A percentile compares a stretch with the other conserved stretches of the same genome.
phyloP scores from a whole-genome alignment of 2,113 vertebrate species.

The Ailurus styani region DNA sequence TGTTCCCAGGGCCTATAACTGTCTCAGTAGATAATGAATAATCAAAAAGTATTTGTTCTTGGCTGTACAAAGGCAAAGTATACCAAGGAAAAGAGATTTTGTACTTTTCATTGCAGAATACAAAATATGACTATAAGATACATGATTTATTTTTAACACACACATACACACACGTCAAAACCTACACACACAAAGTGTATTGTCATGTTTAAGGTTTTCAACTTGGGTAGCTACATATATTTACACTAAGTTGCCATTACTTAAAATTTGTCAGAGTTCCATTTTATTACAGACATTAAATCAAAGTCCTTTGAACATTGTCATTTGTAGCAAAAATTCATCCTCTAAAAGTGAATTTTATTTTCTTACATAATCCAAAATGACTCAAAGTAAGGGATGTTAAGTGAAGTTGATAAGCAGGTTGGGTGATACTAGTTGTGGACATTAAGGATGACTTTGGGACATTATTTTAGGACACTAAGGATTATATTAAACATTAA shows the following conservation, averaged over 20 bases:
- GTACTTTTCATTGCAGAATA: background rate
- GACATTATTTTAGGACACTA: background rate
- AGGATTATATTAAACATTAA: background rate
- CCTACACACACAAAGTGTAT: background rate
- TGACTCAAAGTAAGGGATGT: background rate
- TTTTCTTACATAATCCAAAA: background rate
- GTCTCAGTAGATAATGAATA: background rate
- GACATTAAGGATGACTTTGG: background rate
- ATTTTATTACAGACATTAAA: background rate
- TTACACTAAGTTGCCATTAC: background rate
- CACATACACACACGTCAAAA: background rate
- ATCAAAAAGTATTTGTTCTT: background rate
- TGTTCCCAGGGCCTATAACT: background rate
- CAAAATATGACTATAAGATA: background rate
- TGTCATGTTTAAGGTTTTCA: background rate
- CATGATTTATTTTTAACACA: background rate
- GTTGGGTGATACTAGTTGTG: background rate
- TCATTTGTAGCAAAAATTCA: background rate
- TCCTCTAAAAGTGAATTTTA: background rate
- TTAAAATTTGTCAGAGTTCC: background rate
- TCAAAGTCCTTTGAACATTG: background rate
- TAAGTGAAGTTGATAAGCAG: background rate
- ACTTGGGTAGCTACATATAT: background rate
- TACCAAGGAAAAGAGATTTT: background rate
- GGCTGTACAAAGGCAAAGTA: background rate